A percentile compares a stretch with the other conserved stretches of the same genome.
phyloP scores from a whole-genome alignment of 2,797 vertebrate species.

The Chanos chanos region DNA sequence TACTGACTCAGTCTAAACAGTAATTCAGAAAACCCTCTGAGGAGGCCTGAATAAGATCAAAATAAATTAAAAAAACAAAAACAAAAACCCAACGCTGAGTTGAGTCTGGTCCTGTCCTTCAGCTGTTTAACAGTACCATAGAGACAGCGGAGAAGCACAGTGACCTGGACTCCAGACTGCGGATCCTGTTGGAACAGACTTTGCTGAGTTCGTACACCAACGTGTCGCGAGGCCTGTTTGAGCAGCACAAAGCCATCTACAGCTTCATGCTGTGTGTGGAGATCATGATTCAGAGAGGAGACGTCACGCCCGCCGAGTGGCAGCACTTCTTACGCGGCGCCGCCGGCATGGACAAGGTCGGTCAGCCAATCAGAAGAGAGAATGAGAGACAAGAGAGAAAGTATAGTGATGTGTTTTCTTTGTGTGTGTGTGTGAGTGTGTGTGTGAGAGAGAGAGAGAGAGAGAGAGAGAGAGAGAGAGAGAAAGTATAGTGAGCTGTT shows the following conservation, averaged over 20 bases:
- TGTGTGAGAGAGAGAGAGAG: background rate
- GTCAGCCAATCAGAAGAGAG: background rate
- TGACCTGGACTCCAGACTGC: conserved; percentile 65
- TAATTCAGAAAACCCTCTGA: too few species aligned
- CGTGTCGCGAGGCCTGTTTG: conserved; percentile 76
- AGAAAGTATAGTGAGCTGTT: too few species aligned
- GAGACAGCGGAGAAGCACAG: conserved; percentile 65
- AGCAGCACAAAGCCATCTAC: conserved; percentile 79
- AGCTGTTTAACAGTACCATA: conserved; percentile 78
- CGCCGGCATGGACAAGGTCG: conserved; percentile 68
- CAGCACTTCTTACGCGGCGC: conserved; percentile 72
- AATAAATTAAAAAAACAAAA: too few species aligned
- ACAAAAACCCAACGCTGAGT: too few species aligned
- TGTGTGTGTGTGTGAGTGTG: background rate
- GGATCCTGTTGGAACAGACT: conserved; percentile 68
- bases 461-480: too few species aligned
- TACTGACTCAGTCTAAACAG: too few species aligned
- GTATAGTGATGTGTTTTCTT: too few species aligned
- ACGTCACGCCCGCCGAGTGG: conserved; percentile 72
- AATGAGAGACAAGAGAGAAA: too few species aligned
- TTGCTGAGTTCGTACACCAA: conserved; percentile 68
- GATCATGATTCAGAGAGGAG: conserved; percentile 66
- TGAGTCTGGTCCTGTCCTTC: too few species aligned
- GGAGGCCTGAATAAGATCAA: too few species aligned
- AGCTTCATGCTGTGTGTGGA: conserved; percentile 80